Evolutionary conservation across 2,888 invertebrate genomes (phyloP).

Genomic region (Xestia xanthographa): DNA sequence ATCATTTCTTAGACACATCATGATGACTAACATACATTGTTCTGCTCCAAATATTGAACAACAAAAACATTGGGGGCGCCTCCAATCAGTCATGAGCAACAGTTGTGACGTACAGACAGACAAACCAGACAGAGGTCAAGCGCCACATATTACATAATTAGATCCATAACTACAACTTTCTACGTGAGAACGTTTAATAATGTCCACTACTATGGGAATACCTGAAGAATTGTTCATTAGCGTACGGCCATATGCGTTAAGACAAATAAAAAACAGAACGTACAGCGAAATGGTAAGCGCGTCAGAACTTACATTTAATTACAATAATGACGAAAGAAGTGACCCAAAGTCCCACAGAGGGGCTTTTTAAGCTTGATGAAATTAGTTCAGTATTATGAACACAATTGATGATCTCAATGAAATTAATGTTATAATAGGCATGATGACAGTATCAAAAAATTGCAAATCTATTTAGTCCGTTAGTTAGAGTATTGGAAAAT

Average conservation of each 20-base stretch:
- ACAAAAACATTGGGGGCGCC: conserved; percentile 7
- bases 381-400: neutral
- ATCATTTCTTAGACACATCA: neutral
- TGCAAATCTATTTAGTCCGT: no score
- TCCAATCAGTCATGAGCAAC: conserved; percentile 63
- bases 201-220: conserved; percentile 47
- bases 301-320: neutral
- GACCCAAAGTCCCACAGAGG: no score
- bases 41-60: conserved; percentile 32
- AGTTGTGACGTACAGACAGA: conserved; percentile 66
- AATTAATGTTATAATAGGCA: no score
- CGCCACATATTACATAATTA: conserved; percentile 74
- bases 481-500: no score
- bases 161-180: conserved; percentile 66
- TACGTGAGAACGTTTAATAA: conserved; percentile 64
- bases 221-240: neutral
- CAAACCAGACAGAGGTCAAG: conserved; percentile 69
- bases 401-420: no score
- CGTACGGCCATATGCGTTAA: no score
- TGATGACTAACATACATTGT: neutral
- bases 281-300: neutral
- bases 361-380: neutral
- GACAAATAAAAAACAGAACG: neutral
- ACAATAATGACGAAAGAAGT: neutral
- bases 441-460: no score